Conservation (phyloP, 2,888 invertebrate species). For the Acronicta aceris region DNA sequence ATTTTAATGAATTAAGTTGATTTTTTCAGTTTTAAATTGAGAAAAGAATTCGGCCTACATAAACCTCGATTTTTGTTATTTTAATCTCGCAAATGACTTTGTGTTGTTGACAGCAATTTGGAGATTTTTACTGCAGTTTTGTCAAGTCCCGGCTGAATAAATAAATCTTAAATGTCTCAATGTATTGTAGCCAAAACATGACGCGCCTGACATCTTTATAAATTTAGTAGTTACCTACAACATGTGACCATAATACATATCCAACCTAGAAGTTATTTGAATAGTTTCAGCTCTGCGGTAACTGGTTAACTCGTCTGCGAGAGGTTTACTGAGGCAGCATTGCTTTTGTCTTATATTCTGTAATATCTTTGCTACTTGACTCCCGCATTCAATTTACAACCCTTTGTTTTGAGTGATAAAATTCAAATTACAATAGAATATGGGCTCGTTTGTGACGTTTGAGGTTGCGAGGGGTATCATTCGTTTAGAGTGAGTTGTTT, state of each 20-base stretch:
- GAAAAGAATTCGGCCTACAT: constrained; percentile 36
- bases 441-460: constrained; percentile 48
- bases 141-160: constrained; percentile 42
- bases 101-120: constrained; percentile 53
- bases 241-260: constrained; percentile 12
- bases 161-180: constrained; percentile 42
- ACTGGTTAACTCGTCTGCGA: constrained; percentile 77
- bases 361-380: constrained; percentile 43
- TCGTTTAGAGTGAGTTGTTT: constrained; percentile 82
- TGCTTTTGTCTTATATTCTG: constrained; percentile 53
- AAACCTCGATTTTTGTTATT: constrained; percentile 49
- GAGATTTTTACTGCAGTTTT: constrained; percentile 44
- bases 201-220: constrained; percentile 14
- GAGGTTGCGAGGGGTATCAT: constrained; percentile 50
- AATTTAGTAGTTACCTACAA: constrained; percentile 6
- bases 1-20: constrained; percentile 79
- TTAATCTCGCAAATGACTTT: constrained; percentile 33
- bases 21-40: constrained; percentile 63
- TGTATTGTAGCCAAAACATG: constrained; percentile 31
- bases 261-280: constrained; percentile 69
- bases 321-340: constrained; percentile 76
- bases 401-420: constrained; percentile 45
- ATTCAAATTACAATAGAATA: constrained; percentile 46
- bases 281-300: constrained; percentile 82
- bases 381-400: constrained; percentile 48